phyloP scores from a whole-genome alignment of 2,888 invertebrate genomes.

The Strigamia crassipes region DNA sequence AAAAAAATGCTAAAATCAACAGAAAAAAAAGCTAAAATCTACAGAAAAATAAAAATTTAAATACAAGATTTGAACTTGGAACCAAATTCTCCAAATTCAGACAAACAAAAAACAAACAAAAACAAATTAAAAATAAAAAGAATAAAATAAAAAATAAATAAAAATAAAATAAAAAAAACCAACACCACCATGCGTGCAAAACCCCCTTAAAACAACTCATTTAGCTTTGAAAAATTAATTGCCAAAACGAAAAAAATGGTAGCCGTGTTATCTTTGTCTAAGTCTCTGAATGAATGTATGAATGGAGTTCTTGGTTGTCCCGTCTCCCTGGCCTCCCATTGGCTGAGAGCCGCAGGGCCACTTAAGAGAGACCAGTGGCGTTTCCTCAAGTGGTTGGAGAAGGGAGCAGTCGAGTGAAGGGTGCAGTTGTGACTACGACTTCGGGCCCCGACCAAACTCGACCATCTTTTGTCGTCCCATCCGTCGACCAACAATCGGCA shows the following conservation, averaged over 20 bases:
- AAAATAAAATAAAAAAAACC: not conserved
- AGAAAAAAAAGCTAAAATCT: not conserved
- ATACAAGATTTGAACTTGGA: too few relatives aligned
- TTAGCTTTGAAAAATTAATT: not conserved
- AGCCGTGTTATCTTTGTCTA: constrained; percentile 11
- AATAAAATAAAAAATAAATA: not conserved
- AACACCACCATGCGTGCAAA: not conserved
- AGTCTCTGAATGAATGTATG: constrained; percentile 44
- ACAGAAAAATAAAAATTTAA: not conserved
- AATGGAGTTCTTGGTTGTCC: constrained; percentile 46
- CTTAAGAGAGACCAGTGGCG: constrained; percentile 47
- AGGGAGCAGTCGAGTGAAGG: constrained; percentile 26
- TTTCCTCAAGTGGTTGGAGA: constrained; percentile 29
- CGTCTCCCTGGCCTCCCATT: not conserved
- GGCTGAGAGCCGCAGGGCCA: constrained; percentile 45
- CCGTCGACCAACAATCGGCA: not conserved
- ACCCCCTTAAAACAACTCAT: not conserved
- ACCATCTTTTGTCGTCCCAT: not conserved
- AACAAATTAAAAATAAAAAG: not conserved
- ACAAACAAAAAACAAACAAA: not conserved
- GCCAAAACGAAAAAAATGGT: not conserved
- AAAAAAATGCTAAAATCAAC: not conserved
- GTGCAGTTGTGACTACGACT: not conserved
- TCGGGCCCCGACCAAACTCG: not conserved
- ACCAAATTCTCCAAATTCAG: too few relatives aligned